Evolutionary conservation across 2,888 invertebrate species (phyloP).

Genomic region (Bruchidius siliquastri): DNA sequence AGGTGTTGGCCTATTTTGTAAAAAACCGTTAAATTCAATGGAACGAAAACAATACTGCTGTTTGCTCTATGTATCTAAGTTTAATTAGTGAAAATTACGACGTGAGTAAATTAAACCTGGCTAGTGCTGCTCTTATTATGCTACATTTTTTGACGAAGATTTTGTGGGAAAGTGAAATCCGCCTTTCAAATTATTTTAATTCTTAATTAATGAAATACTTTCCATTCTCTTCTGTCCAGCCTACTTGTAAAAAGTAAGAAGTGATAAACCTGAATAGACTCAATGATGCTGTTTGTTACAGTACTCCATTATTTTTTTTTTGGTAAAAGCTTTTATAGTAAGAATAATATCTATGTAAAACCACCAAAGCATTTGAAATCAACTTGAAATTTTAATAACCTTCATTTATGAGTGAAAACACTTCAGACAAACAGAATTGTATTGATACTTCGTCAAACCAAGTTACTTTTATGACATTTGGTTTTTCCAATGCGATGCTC

Average conservation of each 20-base stretch:
- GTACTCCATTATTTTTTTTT: neutral
- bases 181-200: neutral
- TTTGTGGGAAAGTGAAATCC: neutral
- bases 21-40: too few species aligned
- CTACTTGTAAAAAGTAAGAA: neutral
- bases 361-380: neutral
- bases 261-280: neutral
- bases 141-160: neutral
- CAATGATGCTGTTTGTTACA: too few species aligned
- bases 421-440: neutral
- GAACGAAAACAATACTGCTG: too few species aligned
- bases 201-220: neutral
- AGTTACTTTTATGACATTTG: too few species aligned
- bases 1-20: too few species aligned
- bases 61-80: too few species aligned
- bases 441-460: neutral
- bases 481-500: too few species aligned
- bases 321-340: neutral
- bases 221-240: neutral
- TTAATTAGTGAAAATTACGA: neutral
- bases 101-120: neutral
- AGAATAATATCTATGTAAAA: neutral
- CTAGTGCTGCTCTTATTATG: neutral
- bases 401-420: neutral
- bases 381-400: neutral